phyloP scores from a whole-genome alignment of 2,113 vertebrate species.

The Indri indri region DNA sequence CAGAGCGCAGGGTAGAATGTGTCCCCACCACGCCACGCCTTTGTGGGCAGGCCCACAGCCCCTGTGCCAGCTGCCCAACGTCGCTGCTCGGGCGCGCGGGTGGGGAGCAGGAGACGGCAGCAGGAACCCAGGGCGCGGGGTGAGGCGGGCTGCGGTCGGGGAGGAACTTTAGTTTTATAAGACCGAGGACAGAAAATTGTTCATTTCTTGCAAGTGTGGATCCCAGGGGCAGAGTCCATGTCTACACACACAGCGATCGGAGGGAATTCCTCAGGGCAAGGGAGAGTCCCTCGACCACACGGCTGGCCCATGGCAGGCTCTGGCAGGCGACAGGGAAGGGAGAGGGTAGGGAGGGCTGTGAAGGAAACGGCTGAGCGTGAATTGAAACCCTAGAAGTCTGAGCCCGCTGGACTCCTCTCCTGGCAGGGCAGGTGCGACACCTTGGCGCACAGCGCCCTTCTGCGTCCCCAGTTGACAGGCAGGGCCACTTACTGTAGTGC shows the following conservation, averaged over 20 bases:
- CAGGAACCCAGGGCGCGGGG: background rate
- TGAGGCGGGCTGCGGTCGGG: conserved; percentile 85
- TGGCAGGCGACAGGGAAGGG: conserved; percentile 76
- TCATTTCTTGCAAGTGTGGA: conserved; percentile 58
- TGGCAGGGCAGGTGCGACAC: background rate
- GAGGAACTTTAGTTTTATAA: background rate
- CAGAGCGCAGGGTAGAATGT: no score
- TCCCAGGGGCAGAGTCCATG: conserved; percentile 83
- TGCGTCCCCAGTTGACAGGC: background rate
- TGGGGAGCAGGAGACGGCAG: no score
- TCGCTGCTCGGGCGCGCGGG: background rate
- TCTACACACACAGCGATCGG: conserved; percentile 90
- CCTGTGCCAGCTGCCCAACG: fast-evolving
- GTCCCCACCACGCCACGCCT: background rate
- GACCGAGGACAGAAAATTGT: fast-evolving
- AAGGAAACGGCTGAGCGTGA: background rate
- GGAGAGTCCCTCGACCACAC: background rate
- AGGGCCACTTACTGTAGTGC: conserved; percentile 81
- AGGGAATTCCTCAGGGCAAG: conserved; percentile 73
- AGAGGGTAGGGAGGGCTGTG: conserved; percentile 21
- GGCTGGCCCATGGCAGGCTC: conserved; percentile 83
- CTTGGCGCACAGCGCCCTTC: background rate
- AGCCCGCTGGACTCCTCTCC: background rate
- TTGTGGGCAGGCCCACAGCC: background rate
- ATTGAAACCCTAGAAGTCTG: background rate